phyloP scores from a whole-genome alignment of 2,888 invertebrate species.

The Philopedon plagiatum region DNA sequence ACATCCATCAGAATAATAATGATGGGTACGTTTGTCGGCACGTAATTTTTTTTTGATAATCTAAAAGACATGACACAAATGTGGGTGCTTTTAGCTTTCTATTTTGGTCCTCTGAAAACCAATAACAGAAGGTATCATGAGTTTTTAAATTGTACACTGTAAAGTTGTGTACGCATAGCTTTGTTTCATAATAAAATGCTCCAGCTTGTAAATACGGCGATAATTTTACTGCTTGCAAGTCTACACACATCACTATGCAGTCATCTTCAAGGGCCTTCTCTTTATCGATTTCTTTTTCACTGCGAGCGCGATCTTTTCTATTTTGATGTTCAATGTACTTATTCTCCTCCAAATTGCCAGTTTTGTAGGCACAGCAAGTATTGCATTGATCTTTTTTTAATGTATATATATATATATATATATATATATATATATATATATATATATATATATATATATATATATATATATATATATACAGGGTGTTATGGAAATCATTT shows the following conservation, averaged over 20 bases:
- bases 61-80: constrained; percentile 39
- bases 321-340: constrained; percentile 7
- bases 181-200: constrained; percentile 57
- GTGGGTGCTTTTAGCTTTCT: constrained; percentile 19
- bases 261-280: background rate
- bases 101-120: constrained; percentile 53
- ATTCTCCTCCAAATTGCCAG: constrained; percentile 53
- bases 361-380: constrained; percentile 51
- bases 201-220: constrained; percentile 49
- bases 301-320: background rate
- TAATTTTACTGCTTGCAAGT: constrained; percentile 5
- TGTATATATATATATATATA: background rate
- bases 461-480: too few relatives aligned
- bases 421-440: too few relatives aligned
- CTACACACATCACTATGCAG: background rate
- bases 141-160: constrained; percentile 55
- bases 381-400: constrained; percentile 49
- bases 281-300: constrained; percentile 4
- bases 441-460: too few relatives aligned
- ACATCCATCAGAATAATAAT: constrained; percentile 53
- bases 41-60: constrained; percentile 39
- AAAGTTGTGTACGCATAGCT: constrained; percentile 58
- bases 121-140: constrained; percentile 53
- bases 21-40: constrained; percentile 45
- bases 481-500: too few relatives aligned